These are phyloP conservation scores for Oncorhynchus tshawytscha DNA, from an alignment of 2,113 vertebrate species.

Conservation along the genomic window DNA sequence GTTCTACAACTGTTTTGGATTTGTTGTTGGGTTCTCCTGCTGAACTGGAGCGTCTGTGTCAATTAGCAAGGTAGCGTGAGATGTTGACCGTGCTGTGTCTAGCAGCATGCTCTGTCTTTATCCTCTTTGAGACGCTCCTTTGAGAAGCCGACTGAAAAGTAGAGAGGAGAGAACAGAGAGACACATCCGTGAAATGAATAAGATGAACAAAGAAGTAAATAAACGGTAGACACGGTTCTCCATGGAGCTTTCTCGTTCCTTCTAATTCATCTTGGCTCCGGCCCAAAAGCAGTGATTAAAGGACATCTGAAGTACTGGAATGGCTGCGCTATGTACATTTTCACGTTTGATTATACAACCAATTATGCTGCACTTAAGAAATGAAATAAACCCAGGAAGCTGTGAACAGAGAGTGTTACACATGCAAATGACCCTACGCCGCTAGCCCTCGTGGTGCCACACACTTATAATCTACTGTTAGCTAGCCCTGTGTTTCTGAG, in stretches of 20 bases:
- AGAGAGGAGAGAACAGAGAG: slow-evolving; percentile 33
- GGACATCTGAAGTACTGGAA: slow-evolving; percentile 77
- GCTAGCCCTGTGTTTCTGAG: neutral
- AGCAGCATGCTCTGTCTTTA: neutral
- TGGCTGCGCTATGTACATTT: slow-evolving; percentile 76
- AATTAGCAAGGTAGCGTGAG: slow-evolving; percentile 23
- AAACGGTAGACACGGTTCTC: slow-evolving; percentile 60
- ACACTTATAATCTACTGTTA: slow-evolving; percentile 18
- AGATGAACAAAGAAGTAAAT: slow-evolving; percentile 62
- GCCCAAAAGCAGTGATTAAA: slow-evolving; percentile 84
- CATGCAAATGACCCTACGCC: slow-evolving; percentile 38
- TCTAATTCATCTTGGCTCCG: slow-evolving; percentile 80
- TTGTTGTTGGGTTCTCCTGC: slow-evolving; percentile 14
- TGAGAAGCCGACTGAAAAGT: slow-evolving; percentile 33
- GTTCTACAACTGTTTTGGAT: slow-evolving; percentile 17
- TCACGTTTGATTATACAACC: slow-evolving; percentile 86
- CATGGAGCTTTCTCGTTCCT: slow-evolving; percentile 68
- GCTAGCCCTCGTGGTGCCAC: slow-evolving; percentile 33
- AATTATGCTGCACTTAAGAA: slow-evolving; percentile 84
- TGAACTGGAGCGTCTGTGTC: slow-evolving; percentile 14
- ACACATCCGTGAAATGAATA: slow-evolving; percentile 40
- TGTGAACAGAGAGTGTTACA: slow-evolving; percentile 47
- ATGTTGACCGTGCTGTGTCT: slow-evolving; percentile 24
- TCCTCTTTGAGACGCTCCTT: slow-evolving; percentile 44
- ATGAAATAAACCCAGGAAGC: slow-evolving; percentile 72